phyloP scores from a whole-genome alignment of 2,113 vertebrate genomes.

The Cichladusa arquata region DNA sequence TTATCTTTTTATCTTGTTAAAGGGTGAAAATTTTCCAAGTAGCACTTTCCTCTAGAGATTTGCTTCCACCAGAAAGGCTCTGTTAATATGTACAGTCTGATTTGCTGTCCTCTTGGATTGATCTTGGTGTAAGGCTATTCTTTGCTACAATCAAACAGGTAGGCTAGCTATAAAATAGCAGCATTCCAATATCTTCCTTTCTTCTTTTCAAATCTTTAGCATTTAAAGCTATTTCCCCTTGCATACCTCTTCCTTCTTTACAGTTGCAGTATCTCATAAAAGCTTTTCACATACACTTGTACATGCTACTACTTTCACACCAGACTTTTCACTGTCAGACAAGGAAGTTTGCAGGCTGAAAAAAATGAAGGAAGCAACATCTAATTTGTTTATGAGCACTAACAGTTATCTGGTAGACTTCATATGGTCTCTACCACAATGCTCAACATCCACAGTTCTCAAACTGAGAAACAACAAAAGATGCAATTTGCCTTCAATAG shows the following conservation, averaged over 20 bases:
- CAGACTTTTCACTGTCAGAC: not conserved
- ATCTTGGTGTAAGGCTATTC: not conserved
- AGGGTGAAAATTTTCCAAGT: constrained; percentile 17
- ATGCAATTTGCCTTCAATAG: not conserved
- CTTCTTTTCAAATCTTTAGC: not conserved
- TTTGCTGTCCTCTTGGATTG: not conserved
- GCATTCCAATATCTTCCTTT: not conserved
- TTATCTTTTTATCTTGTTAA: constrained; percentile 47
- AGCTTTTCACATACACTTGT: not conserved
- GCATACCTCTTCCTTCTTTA: not conserved
- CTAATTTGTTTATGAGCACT: not conserved
- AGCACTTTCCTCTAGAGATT: constrained; percentile 7
- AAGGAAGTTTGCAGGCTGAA: not conserved
- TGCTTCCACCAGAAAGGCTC: not conserved
- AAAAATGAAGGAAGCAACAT: not conserved
- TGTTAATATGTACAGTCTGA: not conserved
- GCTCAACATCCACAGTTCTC: not conserved
- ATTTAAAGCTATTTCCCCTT: not conserved
- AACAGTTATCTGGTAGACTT: not conserved
- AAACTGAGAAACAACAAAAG: not conserved
- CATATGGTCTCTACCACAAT: not conserved
- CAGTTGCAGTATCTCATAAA: not conserved
- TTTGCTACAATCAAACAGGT: not conserved
- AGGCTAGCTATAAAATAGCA: not conserved
- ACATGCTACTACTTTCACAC: not conserved